phyloP scores from a whole-genome alignment of 2,797 vertebrate species.

The Molothrus ater region DNA sequence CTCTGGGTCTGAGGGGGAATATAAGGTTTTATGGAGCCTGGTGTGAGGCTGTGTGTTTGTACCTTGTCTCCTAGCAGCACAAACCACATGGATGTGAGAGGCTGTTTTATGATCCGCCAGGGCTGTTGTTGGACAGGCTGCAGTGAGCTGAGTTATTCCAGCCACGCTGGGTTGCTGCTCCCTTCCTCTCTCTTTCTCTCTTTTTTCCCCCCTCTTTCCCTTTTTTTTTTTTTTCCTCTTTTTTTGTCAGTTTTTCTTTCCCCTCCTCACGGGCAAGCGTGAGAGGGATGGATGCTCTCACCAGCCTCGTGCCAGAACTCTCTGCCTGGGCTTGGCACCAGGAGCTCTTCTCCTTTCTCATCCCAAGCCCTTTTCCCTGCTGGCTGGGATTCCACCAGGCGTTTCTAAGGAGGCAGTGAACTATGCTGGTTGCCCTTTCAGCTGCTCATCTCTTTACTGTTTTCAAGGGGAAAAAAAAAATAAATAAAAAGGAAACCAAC shows the following conservation, averaged over 20 bases:
- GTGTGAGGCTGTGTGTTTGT: conserved; percentile 56
- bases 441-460: conserved; percentile 28
- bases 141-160: conserved; percentile 60
- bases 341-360: not conserved
- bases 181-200: not conserved
- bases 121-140: conserved; percentile 61
- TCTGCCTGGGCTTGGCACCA: not conserved
- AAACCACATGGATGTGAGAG: conserved; percentile 55
- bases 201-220: not conserved
- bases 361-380: not conserved
- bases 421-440: conserved; percentile 8
- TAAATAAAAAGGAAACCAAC: not conserved
- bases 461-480: not conserved
- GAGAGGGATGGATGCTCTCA: not conserved
- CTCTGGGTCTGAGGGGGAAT: conserved; percentile 34
- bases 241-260: not conserved
- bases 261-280: not conserved
- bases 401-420: conserved; percentile 21
- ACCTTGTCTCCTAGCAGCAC: conserved; percentile 68
- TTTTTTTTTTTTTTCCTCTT: not conserved
- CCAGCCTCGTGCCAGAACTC: not conserved
- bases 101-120: conserved; percentile 59
- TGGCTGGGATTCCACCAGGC: conserved; percentile 28
- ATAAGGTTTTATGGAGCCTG: conserved; percentile 45
- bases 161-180: not conserved